Percentiles rank a stretch among this genome's conserved stretches.
Conservation (phyloP, 2,888 invertebrate species). For the Sinopyrophorus schimmeli region DNA sequence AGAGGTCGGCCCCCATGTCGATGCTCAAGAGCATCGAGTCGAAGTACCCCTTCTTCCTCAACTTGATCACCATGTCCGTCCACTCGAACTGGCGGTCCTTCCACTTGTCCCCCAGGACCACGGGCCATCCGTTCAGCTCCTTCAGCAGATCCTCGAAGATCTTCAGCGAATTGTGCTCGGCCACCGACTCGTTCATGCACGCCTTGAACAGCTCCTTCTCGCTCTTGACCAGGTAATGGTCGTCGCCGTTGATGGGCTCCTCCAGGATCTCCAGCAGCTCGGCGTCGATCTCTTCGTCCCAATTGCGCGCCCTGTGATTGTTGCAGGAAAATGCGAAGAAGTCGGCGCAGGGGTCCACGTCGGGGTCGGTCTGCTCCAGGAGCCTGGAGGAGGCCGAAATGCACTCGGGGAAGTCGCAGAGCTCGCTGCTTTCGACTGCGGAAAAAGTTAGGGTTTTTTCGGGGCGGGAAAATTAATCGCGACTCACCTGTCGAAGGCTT, state of each 20-base stretch:
- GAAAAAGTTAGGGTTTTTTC: not conserved
- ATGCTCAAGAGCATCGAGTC: slow-evolving; percentile 34
- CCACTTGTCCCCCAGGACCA: slow-evolving; percentile 38
- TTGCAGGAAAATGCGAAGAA: slow-evolving; percentile 57
- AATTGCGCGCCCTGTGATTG: no score
- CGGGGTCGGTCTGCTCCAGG: slow-evolving; percentile 67
- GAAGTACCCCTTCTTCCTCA: slow-evolving; percentile 39
- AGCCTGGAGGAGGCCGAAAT: slow-evolving; percentile 61
- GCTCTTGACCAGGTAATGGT: slow-evolving; percentile 6
- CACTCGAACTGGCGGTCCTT: slow-evolving; percentile 39
- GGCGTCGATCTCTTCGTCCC: slow-evolving; percentile 9
- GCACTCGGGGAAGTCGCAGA: slow-evolving; percentile 14
- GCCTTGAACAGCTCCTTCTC: slow-evolving; percentile 33
- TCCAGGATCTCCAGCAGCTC: slow-evolving; percentile 10
- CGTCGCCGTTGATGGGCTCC: slow-evolving; percentile 10
- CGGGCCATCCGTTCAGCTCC: slow-evolving; percentile 45
- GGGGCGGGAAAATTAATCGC: no score
- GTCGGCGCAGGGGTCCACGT: slow-evolving; percentile 74
- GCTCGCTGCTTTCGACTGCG: not conserved
- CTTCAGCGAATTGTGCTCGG: slow-evolving; percentile 27
- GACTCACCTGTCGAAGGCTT: slow-evolving; percentile 1
- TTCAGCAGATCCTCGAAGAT: slow-evolving; percentile 37
- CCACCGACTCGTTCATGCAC: slow-evolving; percentile 36
- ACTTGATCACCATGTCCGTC: slow-evolving; percentile 38
- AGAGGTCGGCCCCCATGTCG: not conserved